phyloP scores from a whole-genome alignment of 2,888 invertebrate species.

The Thumatha senex region DNA sequence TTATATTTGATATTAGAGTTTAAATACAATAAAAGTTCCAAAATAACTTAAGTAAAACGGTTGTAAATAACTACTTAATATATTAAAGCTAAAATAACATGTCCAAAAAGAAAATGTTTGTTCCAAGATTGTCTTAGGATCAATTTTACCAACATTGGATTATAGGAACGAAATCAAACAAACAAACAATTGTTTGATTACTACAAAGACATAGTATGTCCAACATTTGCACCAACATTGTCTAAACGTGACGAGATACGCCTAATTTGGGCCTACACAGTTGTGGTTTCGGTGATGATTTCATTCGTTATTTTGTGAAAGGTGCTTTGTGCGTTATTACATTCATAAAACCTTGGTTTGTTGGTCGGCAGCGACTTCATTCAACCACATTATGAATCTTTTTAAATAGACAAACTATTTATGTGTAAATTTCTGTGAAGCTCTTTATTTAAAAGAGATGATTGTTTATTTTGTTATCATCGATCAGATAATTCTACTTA shows the following conservation, averaged over 20 bases:
- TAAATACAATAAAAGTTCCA: too few relatives aligned
- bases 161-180: too few relatives aligned
- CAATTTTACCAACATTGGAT: too few relatives aligned
- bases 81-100: too few relatives aligned
- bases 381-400: conserved; percentile 22
- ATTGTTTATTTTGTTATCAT: neutral
- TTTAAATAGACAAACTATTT: conserved; percentile 28
- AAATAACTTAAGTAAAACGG: too few relatives aligned
- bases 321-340: conserved; percentile 28
- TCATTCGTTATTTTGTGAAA: conserved; percentile 47
- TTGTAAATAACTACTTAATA: too few relatives aligned
- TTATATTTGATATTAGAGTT: too few relatives aligned
- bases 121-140: too few relatives aligned
- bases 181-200: too few relatives aligned
- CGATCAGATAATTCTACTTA: too few relatives aligned
- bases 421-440: neutral
- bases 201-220: neutral
- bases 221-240: conserved; percentile 34
- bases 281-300: conserved; percentile 41
- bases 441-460: neutral
- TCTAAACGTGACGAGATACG: conserved; percentile 16
- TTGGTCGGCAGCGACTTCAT: conserved; percentile 22
- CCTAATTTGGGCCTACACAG: conserved; percentile 36
- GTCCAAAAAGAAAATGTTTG: too few relatives aligned
- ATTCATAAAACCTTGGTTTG: conserved; percentile 36